A percentile compares a stretch with the other conserved stretches of the same genome.
Conservation (phyloP, 2,888 invertebrate species). For the Chrysotoxum bicinctum region DNA sequence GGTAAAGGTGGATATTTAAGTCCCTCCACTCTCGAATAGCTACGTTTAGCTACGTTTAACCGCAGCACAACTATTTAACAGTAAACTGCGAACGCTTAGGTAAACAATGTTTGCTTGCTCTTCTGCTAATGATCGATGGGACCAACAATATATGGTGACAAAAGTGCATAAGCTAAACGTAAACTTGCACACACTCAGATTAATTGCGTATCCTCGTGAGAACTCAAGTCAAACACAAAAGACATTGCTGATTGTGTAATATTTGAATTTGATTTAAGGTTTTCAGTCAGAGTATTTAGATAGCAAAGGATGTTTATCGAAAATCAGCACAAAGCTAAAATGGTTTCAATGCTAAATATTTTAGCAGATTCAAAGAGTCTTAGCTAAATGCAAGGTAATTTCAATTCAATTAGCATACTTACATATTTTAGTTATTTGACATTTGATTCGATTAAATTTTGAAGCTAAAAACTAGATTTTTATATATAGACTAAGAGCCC, state of each 20-base stretch:
- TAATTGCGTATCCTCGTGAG: neutral
- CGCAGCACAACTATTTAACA: slow-evolving; percentile 3
- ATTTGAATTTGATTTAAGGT: slow-evolving; percentile 19
- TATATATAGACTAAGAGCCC: too few species aligned
- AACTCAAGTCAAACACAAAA: neutral
- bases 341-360: neutral
- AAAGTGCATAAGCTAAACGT: slow-evolving; percentile 1
- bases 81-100: slow-evolving; percentile 8
- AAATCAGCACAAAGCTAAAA: neutral
- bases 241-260: slow-evolving; percentile 10
- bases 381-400: neutral
- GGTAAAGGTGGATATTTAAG: slow-evolving; percentile 24
- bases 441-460: too few species aligned
- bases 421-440: too few species aligned
- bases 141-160: slow-evolving; percentile 33
- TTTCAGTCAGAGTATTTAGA: neutral
- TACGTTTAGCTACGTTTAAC: neutral
- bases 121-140: slow-evolving; percentile 56
- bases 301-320: slow-evolving; percentile 22
- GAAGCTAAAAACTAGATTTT: too few species aligned
- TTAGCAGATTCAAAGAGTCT: too few species aligned
- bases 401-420: too few species aligned
- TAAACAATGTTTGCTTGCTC: slow-evolving; percentile 34
- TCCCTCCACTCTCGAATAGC: too few species aligned
- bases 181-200: slow-evolving; percentile 11